A percentile compares a stretch with the other conserved stretches of the same genome.
Evolutionary conservation across 2,113 vertebrate genomes (phyloP).

Genomic region (Ammospiza caudacuta): DNA sequence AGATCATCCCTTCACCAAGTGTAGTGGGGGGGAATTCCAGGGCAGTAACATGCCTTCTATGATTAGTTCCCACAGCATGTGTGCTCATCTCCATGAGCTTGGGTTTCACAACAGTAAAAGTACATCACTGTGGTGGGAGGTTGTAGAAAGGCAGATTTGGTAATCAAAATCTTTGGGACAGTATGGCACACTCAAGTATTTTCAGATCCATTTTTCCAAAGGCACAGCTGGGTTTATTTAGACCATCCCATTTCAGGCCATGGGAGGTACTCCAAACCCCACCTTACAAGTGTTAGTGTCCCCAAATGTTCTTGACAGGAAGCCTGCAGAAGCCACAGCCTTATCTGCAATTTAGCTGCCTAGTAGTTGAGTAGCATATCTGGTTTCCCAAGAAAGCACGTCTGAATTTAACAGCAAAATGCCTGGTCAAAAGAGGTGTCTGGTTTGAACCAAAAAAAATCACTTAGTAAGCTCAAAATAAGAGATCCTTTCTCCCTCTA

Average conservation of each 20-base stretch:
- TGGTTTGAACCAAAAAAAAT: not conserved
- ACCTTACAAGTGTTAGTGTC: not conserved
- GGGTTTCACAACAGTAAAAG: not conserved
- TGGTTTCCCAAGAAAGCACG: not conserved
- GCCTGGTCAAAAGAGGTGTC: not conserved
- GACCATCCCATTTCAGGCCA: not conserved
- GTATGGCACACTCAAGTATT: not conserved
- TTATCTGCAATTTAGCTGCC: not conserved
- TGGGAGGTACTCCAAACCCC: not conserved
- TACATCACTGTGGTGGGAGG: accelerated
- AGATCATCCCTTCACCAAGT: not conserved
- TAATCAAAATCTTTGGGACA: not conserved
- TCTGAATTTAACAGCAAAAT: not conserved
- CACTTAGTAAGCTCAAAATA: not conserved
- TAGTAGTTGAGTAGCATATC: not conserved
- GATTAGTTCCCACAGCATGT: not conserved
- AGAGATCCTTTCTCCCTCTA: not conserved
- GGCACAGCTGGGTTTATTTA: not conserved
- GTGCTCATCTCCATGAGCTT: accelerated
- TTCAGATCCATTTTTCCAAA: not conserved
- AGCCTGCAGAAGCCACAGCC: not conserved
- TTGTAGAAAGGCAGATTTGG: not conserved
- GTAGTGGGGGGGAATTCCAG: not conserved
- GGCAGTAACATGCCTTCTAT: not conserved
- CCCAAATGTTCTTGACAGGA: not conserved